Conservation (phyloP, 2,797 vertebrate species). For the Valencia hispanica region DNA sequence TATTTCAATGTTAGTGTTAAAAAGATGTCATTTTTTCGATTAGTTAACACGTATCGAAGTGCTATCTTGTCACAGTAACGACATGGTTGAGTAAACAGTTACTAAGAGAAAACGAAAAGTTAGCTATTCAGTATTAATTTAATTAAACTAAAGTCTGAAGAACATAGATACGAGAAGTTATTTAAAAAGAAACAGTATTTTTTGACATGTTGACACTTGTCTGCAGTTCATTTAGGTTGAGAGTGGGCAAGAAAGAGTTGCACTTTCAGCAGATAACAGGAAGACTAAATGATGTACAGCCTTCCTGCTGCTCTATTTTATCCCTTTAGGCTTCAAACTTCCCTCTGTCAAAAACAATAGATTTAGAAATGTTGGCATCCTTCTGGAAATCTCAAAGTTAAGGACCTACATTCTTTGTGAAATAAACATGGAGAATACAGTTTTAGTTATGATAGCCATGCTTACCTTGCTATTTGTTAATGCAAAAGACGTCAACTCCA, state of each 20-base stretch:
- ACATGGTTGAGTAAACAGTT: neutral
- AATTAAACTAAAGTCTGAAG: neutral
- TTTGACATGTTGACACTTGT: neutral
- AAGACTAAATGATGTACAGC: neutral
- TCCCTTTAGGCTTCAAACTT: neutral
- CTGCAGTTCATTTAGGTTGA: neutral
- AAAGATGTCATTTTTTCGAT: neutral
- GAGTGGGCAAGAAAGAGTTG: neutral
- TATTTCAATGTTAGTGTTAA: neutral
- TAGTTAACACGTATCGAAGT: neutral
- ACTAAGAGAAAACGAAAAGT: neutral
- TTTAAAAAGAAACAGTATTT: neutral
- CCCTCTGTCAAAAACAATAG: neutral
- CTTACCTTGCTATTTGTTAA: neutral
- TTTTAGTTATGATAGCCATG: neutral
- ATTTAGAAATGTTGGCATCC: neutral
- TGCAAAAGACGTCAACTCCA: neutral
- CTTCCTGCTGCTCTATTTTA: neutral
- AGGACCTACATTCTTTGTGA: neutral
- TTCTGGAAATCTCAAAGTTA: neutral
- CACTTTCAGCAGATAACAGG: too few species aligned
- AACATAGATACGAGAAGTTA: neutral
- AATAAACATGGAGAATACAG: neutral
- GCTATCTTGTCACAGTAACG: neutral
- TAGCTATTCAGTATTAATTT: neutral